Conservation (phyloP, 2,113 vertebrate genomes). For the Microtus richardsoni region DNA sequence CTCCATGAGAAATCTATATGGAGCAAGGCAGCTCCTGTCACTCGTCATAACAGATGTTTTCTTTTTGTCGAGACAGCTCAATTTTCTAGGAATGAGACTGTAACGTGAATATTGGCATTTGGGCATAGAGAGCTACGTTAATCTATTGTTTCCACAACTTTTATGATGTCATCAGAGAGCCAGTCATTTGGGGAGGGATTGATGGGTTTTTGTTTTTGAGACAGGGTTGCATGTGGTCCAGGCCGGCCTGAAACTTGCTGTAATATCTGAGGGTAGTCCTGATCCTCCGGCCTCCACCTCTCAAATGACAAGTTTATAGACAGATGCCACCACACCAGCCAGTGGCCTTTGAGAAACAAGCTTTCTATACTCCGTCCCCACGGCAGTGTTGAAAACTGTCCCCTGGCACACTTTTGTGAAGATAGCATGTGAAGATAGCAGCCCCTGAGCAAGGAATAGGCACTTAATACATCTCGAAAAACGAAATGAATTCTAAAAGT, state of each 20-base stretch:
- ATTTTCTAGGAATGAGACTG: constrained; percentile 27
- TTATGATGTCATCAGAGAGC: constrained; percentile 30
- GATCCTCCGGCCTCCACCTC: not conserved
- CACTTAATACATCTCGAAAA: constrained; percentile 8
- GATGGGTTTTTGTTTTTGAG: not conserved
- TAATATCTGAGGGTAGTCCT: not conserved
- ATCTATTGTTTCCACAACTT: constrained; percentile 26
- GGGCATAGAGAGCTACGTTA: not conserved
- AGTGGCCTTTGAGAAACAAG: constrained; percentile 22
- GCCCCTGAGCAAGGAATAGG: constrained; percentile 23
- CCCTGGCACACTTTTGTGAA: constrained; percentile 4
- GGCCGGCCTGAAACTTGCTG: not conserved
- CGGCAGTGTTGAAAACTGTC: constrained; percentile 6
- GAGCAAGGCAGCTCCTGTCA: not conserved
- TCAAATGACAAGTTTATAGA: not conserved
- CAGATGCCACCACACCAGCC: not conserved
- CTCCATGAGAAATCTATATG: not conserved
- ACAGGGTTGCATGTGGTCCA: not conserved
- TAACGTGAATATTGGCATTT: constrained; percentile 7
- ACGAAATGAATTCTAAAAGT: constrained; percentile 29
- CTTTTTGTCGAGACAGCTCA: constrained; percentile 48
- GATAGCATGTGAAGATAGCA: not conserved
- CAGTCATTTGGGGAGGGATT: not conserved
- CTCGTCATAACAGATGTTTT: constrained; percentile 39
- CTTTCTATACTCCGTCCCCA: constrained; percentile 30